Percentiles rank a stretch among this genome's conserved stretches.
Evolutionary conservation across 2,797 vertebrate genomes (phyloP).

Genomic region (Parotocinclus haroldoi): DNA sequence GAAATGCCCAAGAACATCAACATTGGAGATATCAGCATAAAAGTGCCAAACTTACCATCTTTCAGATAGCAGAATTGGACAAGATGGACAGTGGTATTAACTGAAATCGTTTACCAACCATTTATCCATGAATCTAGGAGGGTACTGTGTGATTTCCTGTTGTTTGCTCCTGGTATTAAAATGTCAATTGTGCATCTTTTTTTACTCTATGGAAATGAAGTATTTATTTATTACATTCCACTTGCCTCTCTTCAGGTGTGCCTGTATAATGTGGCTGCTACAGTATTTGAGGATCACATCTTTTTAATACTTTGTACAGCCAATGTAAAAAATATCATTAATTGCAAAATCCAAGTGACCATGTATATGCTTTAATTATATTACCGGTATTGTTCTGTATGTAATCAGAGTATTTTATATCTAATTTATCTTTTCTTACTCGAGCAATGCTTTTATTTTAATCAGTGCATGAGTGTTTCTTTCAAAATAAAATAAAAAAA

Average conservation of each 20-base stretch:
- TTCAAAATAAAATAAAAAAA: constrained; percentile 73
- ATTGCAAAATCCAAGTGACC: constrained; percentile 53
- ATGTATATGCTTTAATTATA: constrained; percentile 59
- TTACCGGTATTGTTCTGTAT: constrained; percentile 61
- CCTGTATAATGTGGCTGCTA: constrained; percentile 65
- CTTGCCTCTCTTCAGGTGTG: constrained; percentile 68
- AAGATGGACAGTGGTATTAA: constrained; percentile 74
- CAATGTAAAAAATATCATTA: constrained; percentile 50
- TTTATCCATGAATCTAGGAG: constrained; percentile 69
- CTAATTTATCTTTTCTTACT: constrained; percentile 60
- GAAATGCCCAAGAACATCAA: constrained; percentile 99
- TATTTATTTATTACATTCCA: constrained; percentile 86
- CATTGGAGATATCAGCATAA: constrained; percentile 99
- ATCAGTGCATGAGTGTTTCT: constrained; percentile 59
- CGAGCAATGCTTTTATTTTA: constrained; percentile 60
- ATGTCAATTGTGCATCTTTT: constrained; percentile 68
- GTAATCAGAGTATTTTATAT: constrained; percentile 63
- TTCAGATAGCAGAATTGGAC: constrained; percentile 86
- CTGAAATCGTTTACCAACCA: constrained; percentile 87
- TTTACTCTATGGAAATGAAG: constrained; percentile 63
- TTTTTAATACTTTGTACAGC: constrained; percentile 62
- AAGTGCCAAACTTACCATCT: constrained; percentile 99
- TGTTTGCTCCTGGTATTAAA: constrained; percentile 62
- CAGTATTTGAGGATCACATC: constrained; percentile 75
- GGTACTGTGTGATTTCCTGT: constrained; percentile 72